Conservation (phyloP, 2,888 invertebrate genomes). For the Leucophora obtusa region DNA sequence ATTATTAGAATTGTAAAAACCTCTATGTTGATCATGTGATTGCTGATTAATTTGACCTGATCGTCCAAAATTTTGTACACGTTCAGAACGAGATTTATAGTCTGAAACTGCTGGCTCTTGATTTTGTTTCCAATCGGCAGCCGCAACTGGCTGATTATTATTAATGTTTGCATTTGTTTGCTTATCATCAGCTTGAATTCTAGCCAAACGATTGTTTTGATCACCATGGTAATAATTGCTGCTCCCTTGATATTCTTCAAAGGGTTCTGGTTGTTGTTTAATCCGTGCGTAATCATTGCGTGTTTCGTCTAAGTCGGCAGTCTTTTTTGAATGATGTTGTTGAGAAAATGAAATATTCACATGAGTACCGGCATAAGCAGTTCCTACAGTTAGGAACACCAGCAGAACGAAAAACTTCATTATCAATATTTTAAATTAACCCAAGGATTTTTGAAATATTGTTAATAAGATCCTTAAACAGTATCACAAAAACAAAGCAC, state of each 20-base stretch:
- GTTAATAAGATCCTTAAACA: constrained; percentile 4
- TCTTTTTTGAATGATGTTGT: constrained; percentile 74
- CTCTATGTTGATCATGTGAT: constrained; percentile 21
- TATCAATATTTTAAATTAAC: background rate
- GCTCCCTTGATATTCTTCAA: constrained; percentile 2
- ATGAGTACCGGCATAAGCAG: constrained; percentile 71
- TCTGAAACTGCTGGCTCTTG: constrained; percentile 9
- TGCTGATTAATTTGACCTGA: constrained; percentile 31
- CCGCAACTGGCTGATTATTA: constrained; percentile 17
- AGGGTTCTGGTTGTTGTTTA: constrained; percentile 20
- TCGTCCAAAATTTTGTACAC: constrained; percentile 41
- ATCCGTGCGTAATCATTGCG: constrained; percentile 16
- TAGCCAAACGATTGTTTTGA: constrained; percentile 67
- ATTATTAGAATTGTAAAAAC: constrained; percentile 53
- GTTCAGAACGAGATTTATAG: constrained; percentile 54
- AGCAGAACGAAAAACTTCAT: constrained; percentile 45
- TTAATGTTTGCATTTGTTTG: constrained; percentile 14
- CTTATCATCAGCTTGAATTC: constrained; percentile 50
- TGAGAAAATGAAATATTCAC: constrained; percentile 74
- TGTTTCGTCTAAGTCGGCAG: constrained; percentile 79
- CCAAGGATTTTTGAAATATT: constrained; percentile 10
- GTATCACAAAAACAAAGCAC: constrained; percentile 11
- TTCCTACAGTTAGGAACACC: constrained; percentile 70
- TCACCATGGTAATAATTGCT: constrained; percentile 32
- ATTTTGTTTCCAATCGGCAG: constrained; percentile 8